Conservation (phyloP, 2,888 invertebrate genomes). For the Leptinotarsa haldemani region DNA sequence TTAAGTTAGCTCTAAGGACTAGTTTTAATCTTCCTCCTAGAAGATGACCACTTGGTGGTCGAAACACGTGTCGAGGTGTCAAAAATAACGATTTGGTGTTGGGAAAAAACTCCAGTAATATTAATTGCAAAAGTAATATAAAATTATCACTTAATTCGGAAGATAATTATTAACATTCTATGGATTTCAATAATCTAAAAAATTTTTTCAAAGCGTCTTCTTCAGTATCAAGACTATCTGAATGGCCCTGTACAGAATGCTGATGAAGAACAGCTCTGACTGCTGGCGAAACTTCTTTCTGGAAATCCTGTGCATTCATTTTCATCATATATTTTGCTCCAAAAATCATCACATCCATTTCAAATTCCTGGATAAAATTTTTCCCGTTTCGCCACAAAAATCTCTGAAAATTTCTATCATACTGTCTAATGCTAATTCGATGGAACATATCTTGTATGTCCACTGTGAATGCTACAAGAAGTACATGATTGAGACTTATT, state of each 20-base stretch:
- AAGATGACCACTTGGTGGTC: no score
- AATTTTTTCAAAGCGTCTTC: background rate
- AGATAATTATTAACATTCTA: background rate
- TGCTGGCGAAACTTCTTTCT: background rate
- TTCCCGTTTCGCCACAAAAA: background rate
- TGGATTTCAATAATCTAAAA: background rate
- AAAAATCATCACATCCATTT: slow-evolving; percentile 11
- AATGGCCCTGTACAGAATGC: background rate
- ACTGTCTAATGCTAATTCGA: background rate
- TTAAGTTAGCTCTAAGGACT: no score
- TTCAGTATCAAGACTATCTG: background rate
- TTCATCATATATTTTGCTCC: slow-evolving; percentile 4
- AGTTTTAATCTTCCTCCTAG: no score
- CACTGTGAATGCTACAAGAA: background rate
- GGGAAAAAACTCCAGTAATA: no score
- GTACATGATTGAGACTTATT: background rate
- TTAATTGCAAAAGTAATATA: no score
- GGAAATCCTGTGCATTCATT: background rate
- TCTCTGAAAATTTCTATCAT: background rate
- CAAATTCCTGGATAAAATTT: background rate
- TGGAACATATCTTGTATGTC: background rate
- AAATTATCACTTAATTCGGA: no score
- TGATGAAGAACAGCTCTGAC: background rate
- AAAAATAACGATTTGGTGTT: no score
- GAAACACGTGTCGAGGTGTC: no score